Base-by-base conservation (phyloP, 2,888 invertebrate species). In the Polymixis flavicincta region DNA sequence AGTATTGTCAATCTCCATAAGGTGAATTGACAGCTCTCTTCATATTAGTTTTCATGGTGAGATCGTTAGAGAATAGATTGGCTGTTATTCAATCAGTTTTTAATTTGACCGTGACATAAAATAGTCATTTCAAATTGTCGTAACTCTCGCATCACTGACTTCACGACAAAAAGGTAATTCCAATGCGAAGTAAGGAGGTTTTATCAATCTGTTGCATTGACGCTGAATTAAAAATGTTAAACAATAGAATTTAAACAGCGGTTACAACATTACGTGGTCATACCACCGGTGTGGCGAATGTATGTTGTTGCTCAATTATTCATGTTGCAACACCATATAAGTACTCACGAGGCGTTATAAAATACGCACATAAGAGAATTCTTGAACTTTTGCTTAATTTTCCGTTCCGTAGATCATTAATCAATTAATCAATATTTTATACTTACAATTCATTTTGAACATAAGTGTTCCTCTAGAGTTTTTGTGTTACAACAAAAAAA, bases 31-130 rank as follows among this genome's bases (percentile, higher is more conserved):
- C 22, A 32, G 13, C 7, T 32, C 37, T 5, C 50, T 52, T 17
- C 2, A 32, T 6, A 1, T 28, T 22, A 65, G 5, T 28, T 32
- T 32, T n/a, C 25, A 19, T 14, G 8, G 48, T 8, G 48, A 65
- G 28, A 22, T 28, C 48, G 28, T 65, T 65, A 50, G 11, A 11
- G 55, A 57, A 66, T 66, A 66, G 17, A 32, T 59, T 2, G 60
- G n/a, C 60, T 32, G 66, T 45, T 54, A 63, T 59, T 54, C 37
- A 85, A 74, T 73, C 48, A 42, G 17, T 67, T 76, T 68, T 74
- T 78, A 68, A 74, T 70, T 75, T 86, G 64, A 74, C 80, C 76
- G 11, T 83, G 85, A 78, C 80, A 83, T 83, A 69, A 67, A 74
- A 83, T 73, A 57, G n/a, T 77, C 50, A 71, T 77, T 71, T 72